Evolutionary conservation across 35 echinoderm and acorn worm genomes (phyloP).

Genomic region (Heliocidaris erythrogramma): DNA sequence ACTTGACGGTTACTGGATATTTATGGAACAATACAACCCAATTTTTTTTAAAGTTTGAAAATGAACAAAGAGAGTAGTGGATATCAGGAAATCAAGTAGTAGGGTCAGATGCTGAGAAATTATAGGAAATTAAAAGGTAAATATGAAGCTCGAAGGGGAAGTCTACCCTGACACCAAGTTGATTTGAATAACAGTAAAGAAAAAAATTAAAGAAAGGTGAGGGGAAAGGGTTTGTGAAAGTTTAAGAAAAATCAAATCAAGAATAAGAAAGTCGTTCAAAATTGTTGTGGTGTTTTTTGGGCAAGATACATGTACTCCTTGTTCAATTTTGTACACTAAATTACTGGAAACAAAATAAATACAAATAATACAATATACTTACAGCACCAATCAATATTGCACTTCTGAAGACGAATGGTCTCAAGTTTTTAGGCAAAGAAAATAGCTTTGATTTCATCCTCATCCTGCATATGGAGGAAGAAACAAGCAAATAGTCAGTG

Average conservation of each 20-base stretch:
- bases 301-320: too few species aligned
- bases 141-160: neutral
- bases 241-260: too few species aligned
- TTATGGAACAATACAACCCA: neutral
- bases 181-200: too few species aligned
- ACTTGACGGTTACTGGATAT: neutral
- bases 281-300: too few species aligned
- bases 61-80: too few species aligned
- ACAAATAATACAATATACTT: conserved; percentile 34
- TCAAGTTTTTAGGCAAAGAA: neutral
- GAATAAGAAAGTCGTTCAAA: too few species aligned
- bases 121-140: neutral
- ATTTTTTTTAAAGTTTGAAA: too few species aligned
- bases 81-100: neutral
- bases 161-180: neutral
- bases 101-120: neutral
- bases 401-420: conserved; percentile 49
- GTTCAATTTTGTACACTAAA: too few species aligned
- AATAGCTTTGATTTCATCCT: neutral
- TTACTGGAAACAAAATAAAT: too few species aligned
- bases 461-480: neutral
- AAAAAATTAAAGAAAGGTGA: too few species aligned
- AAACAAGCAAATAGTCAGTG: neutral
- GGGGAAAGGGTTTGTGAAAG: too few species aligned
- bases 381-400: conserved; percentile 59